These are phyloP conservation scores for Zaprionus ornatus DNA, from an alignment of 1,140 invertebrate species.

Conservation along the genomic window DNA sequence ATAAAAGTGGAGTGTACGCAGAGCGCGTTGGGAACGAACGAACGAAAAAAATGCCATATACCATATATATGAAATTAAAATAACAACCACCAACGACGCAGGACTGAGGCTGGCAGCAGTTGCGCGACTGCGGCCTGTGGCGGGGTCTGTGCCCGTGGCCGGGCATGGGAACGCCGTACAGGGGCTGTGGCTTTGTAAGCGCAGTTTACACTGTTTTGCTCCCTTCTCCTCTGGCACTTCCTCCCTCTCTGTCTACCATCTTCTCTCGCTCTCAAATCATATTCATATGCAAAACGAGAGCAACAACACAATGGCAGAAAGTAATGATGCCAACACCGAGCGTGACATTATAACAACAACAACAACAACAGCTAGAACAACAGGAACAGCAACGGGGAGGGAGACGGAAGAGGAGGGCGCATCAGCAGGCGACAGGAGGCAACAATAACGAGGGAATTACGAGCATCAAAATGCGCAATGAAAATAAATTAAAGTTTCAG, in stretches of 20 bases:
- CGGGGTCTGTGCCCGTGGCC: neutral
- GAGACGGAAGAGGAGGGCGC: slow-evolving; percentile 21
- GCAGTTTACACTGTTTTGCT: slow-evolving; percentile 70
- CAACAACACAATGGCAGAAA: slow-evolving; percentile 64
- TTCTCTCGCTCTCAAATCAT: slow-evolving; percentile 60
- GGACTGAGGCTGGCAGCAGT: slow-evolving; percentile 26
- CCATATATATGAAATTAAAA: slow-evolving; percentile 66
- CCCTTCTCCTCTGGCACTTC: neutral
- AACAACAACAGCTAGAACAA: slow-evolving; percentile 15
- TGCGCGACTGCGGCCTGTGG: too few species aligned
- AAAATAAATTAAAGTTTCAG: slow-evolving; percentile 82
- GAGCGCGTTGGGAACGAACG: slow-evolving; percentile 21
- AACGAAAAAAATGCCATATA: slow-evolving; percentile 42
- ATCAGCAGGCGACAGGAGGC: slow-evolving; percentile 54
- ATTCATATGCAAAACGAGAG: slow-evolving; percentile 76
- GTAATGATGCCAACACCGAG: slow-evolving; percentile 76
- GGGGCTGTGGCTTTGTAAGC: slow-evolving; percentile 67
- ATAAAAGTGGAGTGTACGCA: slow-evolving; percentile 69
- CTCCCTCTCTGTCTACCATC: neutral
- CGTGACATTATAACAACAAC: slow-evolving; percentile 66
- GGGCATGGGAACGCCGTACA: slow-evolving; percentile 7
- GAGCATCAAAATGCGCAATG: slow-evolving; percentile 83
- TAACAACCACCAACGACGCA: slow-evolving; percentile 62
- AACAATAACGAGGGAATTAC: slow-evolving; percentile 82
- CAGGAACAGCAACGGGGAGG: slow-evolving; percentile 10